Evolutionary conservation across 2,113 vertebrate species (phyloP).

Genomic region (Gambusia affinis): DNA sequence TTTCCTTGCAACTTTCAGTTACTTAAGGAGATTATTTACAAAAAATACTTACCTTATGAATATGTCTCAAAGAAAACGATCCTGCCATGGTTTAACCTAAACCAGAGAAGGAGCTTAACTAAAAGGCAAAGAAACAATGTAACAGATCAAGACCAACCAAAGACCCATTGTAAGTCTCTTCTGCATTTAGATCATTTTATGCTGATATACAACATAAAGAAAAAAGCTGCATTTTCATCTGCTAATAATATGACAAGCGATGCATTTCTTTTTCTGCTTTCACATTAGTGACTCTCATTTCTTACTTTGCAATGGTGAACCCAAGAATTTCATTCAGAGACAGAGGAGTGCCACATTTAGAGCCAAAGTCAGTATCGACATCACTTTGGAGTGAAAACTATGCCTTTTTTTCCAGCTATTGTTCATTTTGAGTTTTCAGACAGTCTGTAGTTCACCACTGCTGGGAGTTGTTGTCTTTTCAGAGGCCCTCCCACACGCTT

Average conservation of each 20-base stretch:
- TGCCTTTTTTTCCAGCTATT: not conserved
- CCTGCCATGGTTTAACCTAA: not conserved
- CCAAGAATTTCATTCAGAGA: not conserved
- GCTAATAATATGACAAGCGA: too few relatives aligned
- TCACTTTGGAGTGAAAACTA: too few relatives aligned
- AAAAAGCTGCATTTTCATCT: not conserved
- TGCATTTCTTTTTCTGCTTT: too few relatives aligned
- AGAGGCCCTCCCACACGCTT: not conserved
- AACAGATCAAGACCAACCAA: not conserved
- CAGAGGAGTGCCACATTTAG: not conserved
- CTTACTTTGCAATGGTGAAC: not conserved
- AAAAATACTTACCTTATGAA: not conserved
- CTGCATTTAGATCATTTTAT: not conserved
- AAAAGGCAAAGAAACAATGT: not conserved
- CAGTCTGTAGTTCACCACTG: constrained; percentile 8
- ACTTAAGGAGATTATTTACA: not conserved
- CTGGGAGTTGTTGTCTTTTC: constrained; percentile 4
- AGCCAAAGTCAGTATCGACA: not conserved
- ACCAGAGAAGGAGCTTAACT: not conserved
- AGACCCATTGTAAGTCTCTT: not conserved
- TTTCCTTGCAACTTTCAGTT: not conserved
- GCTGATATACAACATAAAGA: not conserved
- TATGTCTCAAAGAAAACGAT: too few relatives aligned
- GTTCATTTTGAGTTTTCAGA: not conserved
- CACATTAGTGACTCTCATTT: too few relatives aligned